Base-by-base conservation (phyloP, 1,140 invertebrate species). In the Zaprionus kolodkinae region DNA sequence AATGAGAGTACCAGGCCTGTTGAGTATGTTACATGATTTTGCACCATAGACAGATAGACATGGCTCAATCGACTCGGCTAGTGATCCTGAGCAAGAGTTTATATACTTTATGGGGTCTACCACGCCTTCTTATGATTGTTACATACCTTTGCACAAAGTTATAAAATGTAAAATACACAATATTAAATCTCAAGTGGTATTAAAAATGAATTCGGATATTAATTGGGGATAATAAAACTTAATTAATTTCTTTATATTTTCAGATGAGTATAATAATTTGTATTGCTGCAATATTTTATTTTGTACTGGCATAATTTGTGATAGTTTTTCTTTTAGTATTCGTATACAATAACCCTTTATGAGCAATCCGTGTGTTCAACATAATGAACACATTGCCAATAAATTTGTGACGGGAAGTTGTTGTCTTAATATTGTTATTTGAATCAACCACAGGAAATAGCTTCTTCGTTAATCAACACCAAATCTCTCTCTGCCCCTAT, bases 391-490 rank as follows among this genome's bases (percentile, higher is more conserved):
- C 17, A 11, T 50, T 50, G 45, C 10, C 45, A 25, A 50, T 55
- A 33, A 33, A 55, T 55, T 55, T 15, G 27, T 27, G 25, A 55
- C 52, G 27, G 52, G 25, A 55, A 21, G 25, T 25, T 21, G 45
- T 25, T 21, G 45, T 50, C 45, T 21, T 55, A 33, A 55, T 55
- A 55, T 55, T 55, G 27, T 13, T 55, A 55, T 55, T 55, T 30
- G 52, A 55, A 30, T 55, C 13, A 55, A 7, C 30, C 30, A 55
- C 52, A 55, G 52, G 52, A 55, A 55, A 55, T 33, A 30, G 25
- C n/a, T 55, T 25, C 12, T 55, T n/a, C n/a, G 52, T 55, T 55
- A 55, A 30, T 30, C 52, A 30, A 55, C 52, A 27, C 52, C 40
- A 45, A 45, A 45, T 45, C 40, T 6, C 9, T 45, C 40, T n/a